Conservation (phyloP, 2,797 vertebrate genomes). For the Phoxinus dragarum region DNA sequence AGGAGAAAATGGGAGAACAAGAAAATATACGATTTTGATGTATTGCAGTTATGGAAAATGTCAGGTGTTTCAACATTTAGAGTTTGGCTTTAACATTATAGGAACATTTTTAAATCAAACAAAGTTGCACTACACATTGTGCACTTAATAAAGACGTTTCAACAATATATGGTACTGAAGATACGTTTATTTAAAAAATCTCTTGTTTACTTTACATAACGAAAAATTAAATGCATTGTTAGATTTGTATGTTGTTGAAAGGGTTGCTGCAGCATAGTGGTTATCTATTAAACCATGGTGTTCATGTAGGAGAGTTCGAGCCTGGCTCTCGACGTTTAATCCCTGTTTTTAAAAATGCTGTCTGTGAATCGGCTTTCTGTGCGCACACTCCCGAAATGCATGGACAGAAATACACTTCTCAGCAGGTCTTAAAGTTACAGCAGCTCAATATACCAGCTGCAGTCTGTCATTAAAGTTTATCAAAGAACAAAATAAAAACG, state of each 20-base stretch:
- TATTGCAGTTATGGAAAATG: not conserved
- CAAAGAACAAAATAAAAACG: too few species aligned
- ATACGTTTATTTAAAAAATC: not conserved
- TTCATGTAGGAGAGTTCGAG: not conserved
- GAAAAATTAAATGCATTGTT: not conserved
- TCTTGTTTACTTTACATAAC: not conserved
- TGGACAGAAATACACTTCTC: too few species aligned
- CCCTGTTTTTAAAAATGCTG: not conserved
- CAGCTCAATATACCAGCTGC: too few species aligned
- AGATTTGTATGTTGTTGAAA: not conserved
- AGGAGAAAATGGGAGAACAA: conserved; percentile 24
- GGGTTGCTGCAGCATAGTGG: too few species aligned
- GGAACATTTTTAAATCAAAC: not conserved
- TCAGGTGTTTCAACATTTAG: not conserved
- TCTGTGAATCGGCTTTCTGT: not conserved
- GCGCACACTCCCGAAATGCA: not conserved
- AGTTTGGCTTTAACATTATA: not conserved
- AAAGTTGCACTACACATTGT: too few species aligned
- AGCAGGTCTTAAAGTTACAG: too few species aligned
- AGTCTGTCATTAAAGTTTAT: too few species aligned
- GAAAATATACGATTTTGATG: not conserved
- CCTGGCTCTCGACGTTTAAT: not conserved
- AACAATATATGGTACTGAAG: not conserved
- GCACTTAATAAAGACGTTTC: not conserved
- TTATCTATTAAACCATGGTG: not conserved